phyloP scores from a whole-genome alignment of 2,888 invertebrate species.

The Drosophila niveifrons region DNA sequence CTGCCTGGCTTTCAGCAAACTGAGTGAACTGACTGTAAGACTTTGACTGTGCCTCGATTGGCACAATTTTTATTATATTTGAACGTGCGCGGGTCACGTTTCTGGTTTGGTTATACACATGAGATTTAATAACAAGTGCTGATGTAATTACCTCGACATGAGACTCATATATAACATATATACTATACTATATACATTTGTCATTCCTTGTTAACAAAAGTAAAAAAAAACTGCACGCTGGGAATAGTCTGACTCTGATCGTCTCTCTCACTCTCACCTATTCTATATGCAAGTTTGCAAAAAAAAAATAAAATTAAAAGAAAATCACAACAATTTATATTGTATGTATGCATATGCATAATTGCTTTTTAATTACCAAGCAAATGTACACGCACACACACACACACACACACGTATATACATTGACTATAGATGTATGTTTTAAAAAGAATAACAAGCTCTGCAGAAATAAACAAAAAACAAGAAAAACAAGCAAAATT shows the following conservation, averaged over 20 bases:
- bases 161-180: slow-evolving; percentile 16
- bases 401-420: slow-evolving; percentile 14
- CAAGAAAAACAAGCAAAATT: slow-evolving; percentile 1
- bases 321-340: slow-evolving; percentile 41
- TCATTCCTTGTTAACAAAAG: slow-evolving; percentile 4
- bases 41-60: slow-evolving; percentile 12
- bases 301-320: slow-evolving; percentile 22
- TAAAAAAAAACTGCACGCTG: slow-evolving; percentile 42
- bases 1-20: background rate
- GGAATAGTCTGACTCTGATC: slow-evolving; percentile 46
- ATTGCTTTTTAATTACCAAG: slow-evolving; percentile 69
- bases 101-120: slow-evolving; percentile 55
- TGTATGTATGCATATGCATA: slow-evolving; percentile 54
- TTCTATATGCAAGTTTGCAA: slow-evolving; percentile 10
- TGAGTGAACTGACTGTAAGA: background rate
- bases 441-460: slow-evolving; percentile 16
- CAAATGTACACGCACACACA: slow-evolving; percentile 19
- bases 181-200: background rate
- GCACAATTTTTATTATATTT: slow-evolving; percentile 31
- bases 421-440: background rate
- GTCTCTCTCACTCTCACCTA: background rate
- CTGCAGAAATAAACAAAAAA: slow-evolving; percentile 58
- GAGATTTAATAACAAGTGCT: slow-evolving; percentile 67
- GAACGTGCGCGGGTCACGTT: slow-evolving; percentile 47
- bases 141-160: slow-evolving; percentile 68